A percentile compares a stretch with the other conserved stretches of the same genome.
phyloP scores from a whole-genome alignment of 2,113 vertebrate genomes.

The Pipra filicauda region DNA sequence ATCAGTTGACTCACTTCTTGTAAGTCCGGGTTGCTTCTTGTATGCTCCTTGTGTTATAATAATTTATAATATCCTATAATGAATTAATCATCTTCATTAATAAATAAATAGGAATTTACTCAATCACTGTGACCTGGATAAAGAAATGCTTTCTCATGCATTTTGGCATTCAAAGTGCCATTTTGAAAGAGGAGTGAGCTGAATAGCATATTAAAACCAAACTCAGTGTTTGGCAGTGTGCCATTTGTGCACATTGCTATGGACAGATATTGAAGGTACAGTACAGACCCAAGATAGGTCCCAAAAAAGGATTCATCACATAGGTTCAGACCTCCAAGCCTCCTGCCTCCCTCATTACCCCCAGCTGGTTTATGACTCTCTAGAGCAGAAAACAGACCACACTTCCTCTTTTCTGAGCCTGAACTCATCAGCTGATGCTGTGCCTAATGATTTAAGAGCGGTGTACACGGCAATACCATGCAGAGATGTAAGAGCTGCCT shows the following conservation, averaged over 20 bases:
- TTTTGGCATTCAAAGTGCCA: background rate
- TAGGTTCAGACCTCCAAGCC: background rate
- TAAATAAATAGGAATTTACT: constrained; percentile 4
- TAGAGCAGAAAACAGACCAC: background rate
- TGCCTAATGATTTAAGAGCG: background rate
- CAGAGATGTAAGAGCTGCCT: background rate
- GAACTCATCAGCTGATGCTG: background rate
- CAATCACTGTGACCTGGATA: background rate
- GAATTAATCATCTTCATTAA: background rate
- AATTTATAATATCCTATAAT: background rate
- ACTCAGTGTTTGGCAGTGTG: background rate
- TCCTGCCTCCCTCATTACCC: background rate
- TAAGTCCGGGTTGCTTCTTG: background rate
- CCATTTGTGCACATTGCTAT: rapidly evolving
- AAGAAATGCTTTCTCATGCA: background rate
- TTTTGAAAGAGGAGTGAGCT: background rate
- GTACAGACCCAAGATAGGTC: background rate
- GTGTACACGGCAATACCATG: background rate
- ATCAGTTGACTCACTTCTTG: background rate
- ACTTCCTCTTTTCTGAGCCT: background rate
- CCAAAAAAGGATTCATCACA: background rate
- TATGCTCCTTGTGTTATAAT: background rate
- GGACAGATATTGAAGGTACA: background rate
- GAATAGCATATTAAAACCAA: background rate
- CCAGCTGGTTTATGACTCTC: background rate